These are phyloP conservation scores for Gracilinanus agilis DNA, from an alignment of 2,113 vertebrate genomes.

Conservation along the genomic window DNA sequence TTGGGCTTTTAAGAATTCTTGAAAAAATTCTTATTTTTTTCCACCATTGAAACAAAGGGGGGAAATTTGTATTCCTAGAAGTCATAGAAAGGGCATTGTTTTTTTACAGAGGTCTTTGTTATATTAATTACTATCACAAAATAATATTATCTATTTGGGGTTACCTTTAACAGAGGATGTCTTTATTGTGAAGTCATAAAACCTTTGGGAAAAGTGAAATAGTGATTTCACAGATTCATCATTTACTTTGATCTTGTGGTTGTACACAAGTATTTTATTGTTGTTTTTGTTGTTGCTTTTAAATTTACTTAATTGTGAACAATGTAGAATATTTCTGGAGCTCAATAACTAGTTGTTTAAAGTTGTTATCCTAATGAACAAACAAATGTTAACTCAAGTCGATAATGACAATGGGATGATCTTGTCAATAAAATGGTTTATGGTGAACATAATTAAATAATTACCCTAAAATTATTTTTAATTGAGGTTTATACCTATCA, in stretches of 20 bases:
- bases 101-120: too few relatives aligned
- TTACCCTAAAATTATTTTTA: background rate
- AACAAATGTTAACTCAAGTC: background rate
- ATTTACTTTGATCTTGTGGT: background rate
- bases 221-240: too few relatives aligned
- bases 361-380: too few relatives aligned
- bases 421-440: background rate
- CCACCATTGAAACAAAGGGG: background rate
- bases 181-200: too few relatives aligned
- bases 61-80: background rate
- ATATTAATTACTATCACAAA: too few relatives aligned
- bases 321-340: background rate
- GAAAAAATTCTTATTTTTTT: background rate
- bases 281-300: background rate
- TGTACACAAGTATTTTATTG: background rate
- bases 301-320: background rate
- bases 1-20: too few relatives aligned
- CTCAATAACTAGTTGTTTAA: background rate
- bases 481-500: background rate
- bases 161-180: too few relatives aligned
- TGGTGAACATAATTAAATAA: background rate
- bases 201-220: too few relatives aligned
- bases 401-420: background rate
- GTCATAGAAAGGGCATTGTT: too few relatives aligned
- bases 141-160: too few relatives aligned